A percentile compares a stretch with the other conserved stretches of the same genome.
These are phyloP conservation scores for Orientallactaga sibirica DNA, from an alignment of 2,797 vertebrate species.

Conservation along the genomic window DNA sequence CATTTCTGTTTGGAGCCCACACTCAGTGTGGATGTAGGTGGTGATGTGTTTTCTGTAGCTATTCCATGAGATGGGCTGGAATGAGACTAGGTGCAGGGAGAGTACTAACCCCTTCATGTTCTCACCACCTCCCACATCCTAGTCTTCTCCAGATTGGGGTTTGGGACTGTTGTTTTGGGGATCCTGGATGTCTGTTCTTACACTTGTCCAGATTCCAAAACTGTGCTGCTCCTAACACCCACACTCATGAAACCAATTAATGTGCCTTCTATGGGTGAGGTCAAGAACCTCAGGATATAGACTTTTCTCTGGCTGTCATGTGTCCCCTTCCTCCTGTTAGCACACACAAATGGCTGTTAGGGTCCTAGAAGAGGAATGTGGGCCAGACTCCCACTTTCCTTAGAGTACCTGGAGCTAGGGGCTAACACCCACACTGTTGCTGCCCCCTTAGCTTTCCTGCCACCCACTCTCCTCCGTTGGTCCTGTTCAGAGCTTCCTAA, in stretches of 20 bases:
- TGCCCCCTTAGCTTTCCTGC: background rate
- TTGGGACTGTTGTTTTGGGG: background rate
- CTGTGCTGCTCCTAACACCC: slow-evolving; percentile 66
- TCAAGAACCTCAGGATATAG: slow-evolving; percentile 61
- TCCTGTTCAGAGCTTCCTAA: background rate
- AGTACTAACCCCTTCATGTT: no score
- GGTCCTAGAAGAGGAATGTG: background rate
- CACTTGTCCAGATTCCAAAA: slow-evolving; percentile 77
- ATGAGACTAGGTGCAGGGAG: no score
- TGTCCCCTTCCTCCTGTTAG: slow-evolving; percentile 1
- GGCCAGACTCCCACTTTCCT: background rate
- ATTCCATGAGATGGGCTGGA: no score
- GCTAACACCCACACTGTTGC: slow-evolving; percentile 49
- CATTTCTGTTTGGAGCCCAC: background rate
- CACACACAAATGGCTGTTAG: background rate
- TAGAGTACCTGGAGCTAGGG: slow-evolving; percentile 16
- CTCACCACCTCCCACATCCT: no score
- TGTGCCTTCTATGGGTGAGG: slow-evolving; percentile 80
- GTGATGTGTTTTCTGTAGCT: no score
- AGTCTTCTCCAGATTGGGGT: no score
- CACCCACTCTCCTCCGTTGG: background rate
- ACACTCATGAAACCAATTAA: slow-evolving; percentile 80
- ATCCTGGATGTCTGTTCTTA: slow-evolving; percentile 38
- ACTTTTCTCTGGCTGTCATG: background rate
- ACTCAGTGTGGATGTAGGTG: background rate